Evolutionary conservation across 2,113 vertebrate species (phyloP), one percentile per base, ranked within the genome.

Genomic region (Serinus canaria): DNA sequence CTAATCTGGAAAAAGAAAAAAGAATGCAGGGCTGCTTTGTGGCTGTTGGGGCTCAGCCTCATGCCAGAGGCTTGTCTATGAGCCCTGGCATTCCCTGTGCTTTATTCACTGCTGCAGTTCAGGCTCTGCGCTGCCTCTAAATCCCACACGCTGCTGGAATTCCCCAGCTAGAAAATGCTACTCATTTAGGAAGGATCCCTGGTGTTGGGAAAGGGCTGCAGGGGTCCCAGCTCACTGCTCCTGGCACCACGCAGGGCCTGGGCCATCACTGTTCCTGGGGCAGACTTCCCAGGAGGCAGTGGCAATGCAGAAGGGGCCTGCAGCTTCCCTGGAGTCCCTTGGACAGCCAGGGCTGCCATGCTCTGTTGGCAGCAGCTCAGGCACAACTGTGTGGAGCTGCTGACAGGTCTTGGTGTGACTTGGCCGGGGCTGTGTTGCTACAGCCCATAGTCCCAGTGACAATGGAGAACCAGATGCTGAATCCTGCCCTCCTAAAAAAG

Each of bases 321-420:
- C 0, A 13, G 62, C 58, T 85, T 70, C 77, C 55, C 68, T 24
- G 49, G 41, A 66, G 10, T 16, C 13, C 13, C 23, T 33, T 33
- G 25, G 85, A 37, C 39, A 74, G 55, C 21, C 5, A 1, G 43
- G 78, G 49, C 60, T 2, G 1, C 55, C 3, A 0, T 1, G 2
- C 7, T 78, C n/a, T 8, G 0, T 9, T 4, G 1, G 27, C 73
- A 46, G 87, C 68, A 72, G 56, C 44, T 59, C 13, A 13, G 74
- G 23, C 49, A 25, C 1, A 5, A 35, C 53, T 8, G 15, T 0
- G 0, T 5, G 68, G 21, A 76, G 59, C 72, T 83, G 55, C 50
- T 50, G 21, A 41, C 2, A 2, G 43, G 47, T 69, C 72, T 30
- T 55, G 55, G 62, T 30, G 22, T 76, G 77, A 33, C 49, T 58